Evolutionary conservation across 2,888 invertebrate species (phyloP).

Genomic region (Perithous albicinctus): DNA sequence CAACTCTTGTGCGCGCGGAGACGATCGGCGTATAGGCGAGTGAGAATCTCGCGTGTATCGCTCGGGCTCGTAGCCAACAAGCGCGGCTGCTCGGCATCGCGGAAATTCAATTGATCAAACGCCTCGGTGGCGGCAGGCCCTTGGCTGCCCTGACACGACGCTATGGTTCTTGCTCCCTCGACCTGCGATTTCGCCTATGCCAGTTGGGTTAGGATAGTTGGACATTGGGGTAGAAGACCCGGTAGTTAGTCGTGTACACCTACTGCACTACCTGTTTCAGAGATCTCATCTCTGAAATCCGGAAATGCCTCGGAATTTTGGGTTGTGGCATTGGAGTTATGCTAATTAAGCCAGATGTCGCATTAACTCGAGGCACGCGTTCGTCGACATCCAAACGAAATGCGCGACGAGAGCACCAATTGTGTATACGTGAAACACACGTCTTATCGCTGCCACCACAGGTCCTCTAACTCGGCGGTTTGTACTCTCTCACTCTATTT

Average conservation of each 20-base stretch:
- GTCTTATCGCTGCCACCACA: conserved; percentile 63
- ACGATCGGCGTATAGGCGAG: not conserved
- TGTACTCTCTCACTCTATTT: conserved; percentile 21
- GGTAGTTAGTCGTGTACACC: not conserved
- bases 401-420: conserved; percentile 30
- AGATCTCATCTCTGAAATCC: conserved; percentile 13
- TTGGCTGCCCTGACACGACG: conserved; percentile 19
- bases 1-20: not conserved
- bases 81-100: conserved; percentile 31
- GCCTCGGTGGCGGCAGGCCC: not conserved
- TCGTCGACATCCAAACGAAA: conserved; percentile 45
- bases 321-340: conserved; percentile 42
- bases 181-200: not conserved
- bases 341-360: conserved; percentile 55
- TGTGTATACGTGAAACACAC: conserved; percentile 33
- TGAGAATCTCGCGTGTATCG: conserved; percentile 24
- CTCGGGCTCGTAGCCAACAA: conserved; percentile 31
- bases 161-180: not conserved
- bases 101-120: conserved; percentile 58
- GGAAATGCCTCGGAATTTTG: conserved; percentile 42
- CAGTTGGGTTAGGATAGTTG: not conserved
- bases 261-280: not conserved
- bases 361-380: conserved; percentile 40
- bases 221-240: not conserved
- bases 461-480: conserved; percentile 3